Percentiles rank a stretch among this genome's conserved stretches.
phyloP scores from a whole-genome alignment of 2,113 vertebrate genomes.

The Amia ocellicauda region DNA sequence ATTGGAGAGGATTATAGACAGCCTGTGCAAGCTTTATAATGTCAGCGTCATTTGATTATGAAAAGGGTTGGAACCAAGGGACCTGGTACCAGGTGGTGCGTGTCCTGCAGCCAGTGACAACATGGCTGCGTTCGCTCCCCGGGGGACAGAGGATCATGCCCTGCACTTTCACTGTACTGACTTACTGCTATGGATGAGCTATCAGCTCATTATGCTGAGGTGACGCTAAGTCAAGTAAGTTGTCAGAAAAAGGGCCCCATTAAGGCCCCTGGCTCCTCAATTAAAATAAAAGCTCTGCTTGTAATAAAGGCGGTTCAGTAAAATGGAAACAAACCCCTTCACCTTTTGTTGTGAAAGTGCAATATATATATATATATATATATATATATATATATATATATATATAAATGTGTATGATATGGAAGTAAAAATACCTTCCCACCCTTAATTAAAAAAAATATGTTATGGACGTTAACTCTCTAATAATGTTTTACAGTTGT shows the following conservation, averaged over 20 bases:
- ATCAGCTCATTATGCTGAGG: constrained; percentile 57
- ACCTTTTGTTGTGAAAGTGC: constrained; percentile 47
- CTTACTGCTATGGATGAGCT: constrained; percentile 57
- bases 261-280: constrained; percentile 43
- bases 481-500: no score
- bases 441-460: no score
- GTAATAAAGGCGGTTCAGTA: constrained; percentile 40
- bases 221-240: constrained; percentile 6
- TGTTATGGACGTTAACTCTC: no score
- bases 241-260: constrained; percentile 11
- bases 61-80: constrained; percentile 59
- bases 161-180: constrained; percentile 59
- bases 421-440: no score
- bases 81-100: constrained; percentile 83
- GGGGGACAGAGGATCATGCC: constrained; percentile 62
- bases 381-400: constrained; percentile 22
- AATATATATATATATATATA: constrained; percentile 28
- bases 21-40: constrained; percentile 79
- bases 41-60: constrained; percentile 77
- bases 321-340: constrained; percentile 57
- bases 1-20: constrained; percentile 80
- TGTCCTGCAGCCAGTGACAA: constrained; percentile 78
- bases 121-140: constrained; percentile 65
- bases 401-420: no score
- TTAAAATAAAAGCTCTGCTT: constrained; percentile 62